Evolutionary conservation across 2,888 invertebrate genomes (phyloP).

Genomic region (Leucophenga montana): DNA sequence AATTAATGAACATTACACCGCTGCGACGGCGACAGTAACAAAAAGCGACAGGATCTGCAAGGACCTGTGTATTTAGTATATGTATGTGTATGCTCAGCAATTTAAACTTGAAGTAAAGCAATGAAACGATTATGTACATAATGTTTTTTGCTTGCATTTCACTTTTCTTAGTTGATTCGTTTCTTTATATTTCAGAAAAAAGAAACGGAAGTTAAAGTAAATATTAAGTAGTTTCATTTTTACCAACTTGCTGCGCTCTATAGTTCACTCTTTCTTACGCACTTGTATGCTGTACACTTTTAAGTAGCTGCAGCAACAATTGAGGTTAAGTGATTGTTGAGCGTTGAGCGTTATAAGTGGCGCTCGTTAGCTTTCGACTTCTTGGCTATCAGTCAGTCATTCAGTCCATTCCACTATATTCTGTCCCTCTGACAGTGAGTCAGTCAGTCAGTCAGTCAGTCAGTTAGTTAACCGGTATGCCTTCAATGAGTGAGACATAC

Average conservation of each 20-base stretch:
- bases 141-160: background rate
- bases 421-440: constrained; percentile 15
- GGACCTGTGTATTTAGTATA: background rate
- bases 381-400: constrained; percentile 19
- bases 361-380: constrained; percentile 50
- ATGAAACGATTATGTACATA: too few relatives aligned
- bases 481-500: background rate
- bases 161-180: background rate
- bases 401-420: background rate
- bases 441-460: constrained; percentile 26
- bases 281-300: background rate
- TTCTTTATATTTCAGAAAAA: constrained; percentile 46
- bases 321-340: constrained; percentile 61
- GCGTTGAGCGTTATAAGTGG: constrained; percentile 50
- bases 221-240: constrained; percentile 28
- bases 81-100: background rate
- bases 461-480: constrained; percentile 27
- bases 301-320: constrained; percentile 40
- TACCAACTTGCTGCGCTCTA: background rate
- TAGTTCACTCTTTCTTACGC: background rate
- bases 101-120: constrained; percentile 3
- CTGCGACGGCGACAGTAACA: background rate
- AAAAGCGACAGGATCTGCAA: background rate
- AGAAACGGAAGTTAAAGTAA: constrained; percentile 28
- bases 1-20: constrained; percentile 16